phyloP scores from a whole-genome alignment of 92 coral and sea anemone species.

The Zoanthus sansibaricus region DNA sequence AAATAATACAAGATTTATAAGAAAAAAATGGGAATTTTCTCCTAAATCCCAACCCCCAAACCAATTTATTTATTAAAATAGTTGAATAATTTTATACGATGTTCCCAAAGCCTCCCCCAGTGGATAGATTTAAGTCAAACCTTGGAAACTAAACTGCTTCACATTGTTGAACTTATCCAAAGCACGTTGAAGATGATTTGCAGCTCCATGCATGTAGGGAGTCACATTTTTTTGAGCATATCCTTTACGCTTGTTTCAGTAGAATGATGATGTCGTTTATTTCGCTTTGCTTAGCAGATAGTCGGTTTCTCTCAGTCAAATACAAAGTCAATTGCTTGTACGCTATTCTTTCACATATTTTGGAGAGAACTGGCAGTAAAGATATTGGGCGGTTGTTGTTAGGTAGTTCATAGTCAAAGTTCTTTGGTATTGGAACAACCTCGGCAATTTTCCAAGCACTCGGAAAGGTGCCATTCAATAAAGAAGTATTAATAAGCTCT shows the following conservation, averaged over 20 bases:
- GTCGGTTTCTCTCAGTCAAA: neutral
- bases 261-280: neutral
- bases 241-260: too few species aligned
- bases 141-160: slow-evolving; percentile 74
- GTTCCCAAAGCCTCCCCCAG: slow-evolving; percentile 20
- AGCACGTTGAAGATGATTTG: slow-evolving; percentile 60
- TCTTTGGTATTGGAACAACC: slow-evolving; percentile 24
- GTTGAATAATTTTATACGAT: slow-evolving; percentile 1
- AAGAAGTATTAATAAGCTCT: slow-evolving; percentile 22
- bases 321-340: neutral
- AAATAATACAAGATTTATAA: slow-evolving; percentile 14
- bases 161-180: slow-evolving; percentile 53
- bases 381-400: neutral
- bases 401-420: slow-evolving; percentile 41
- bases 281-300: neutral
- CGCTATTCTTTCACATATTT: slow-evolving; percentile 1
- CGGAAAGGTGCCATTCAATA: slow-evolving; percentile 16
- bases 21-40: slow-evolving; percentile 12
- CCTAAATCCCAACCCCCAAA: slow-evolving; percentile 10
- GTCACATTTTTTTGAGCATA: too few species aligned
- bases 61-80: slow-evolving; percentile 18
- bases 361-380: neutral
- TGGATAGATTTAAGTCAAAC: slow-evolving; percentile 42
- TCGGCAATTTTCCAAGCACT: slow-evolving; percentile 46
- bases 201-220: too few species aligned